Percentiles rank a stretch among this genome's conserved stretches.
phyloP scores from a whole-genome alignment of 2,797 vertebrate genomes.

The Aeoliscus strigatus region DNA sequence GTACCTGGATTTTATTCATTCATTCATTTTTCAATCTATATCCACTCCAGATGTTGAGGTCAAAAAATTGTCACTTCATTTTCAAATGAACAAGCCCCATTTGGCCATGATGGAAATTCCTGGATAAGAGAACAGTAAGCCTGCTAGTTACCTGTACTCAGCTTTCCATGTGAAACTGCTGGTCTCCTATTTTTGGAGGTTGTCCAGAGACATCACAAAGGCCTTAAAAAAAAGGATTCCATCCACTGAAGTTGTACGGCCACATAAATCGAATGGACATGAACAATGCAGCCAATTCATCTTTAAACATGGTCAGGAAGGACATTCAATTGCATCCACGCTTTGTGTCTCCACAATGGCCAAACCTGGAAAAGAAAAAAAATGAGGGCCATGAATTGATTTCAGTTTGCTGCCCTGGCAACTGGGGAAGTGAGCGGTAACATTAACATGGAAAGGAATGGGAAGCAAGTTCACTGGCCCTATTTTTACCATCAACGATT shows the following conservation, averaged over 20 bases:
- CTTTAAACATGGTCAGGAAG: slow-evolving; percentile 52
- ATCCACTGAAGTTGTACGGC: slow-evolving; percentile 31
- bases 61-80: too few relatives aligned
- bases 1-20: too few relatives aligned
- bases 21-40: too few relatives aligned
- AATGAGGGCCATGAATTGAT: slow-evolving; percentile 44
- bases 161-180: slow-evolving; percentile 8
- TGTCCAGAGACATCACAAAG: slow-evolving; percentile 24
- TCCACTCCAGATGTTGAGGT: too few relatives aligned
- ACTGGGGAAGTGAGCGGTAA: slow-evolving; percentile 25
- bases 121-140: neutral
- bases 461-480: slow-evolving; percentile 20
- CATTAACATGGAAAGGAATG: slow-evolving; percentile 27
- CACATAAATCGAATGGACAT: slow-evolving; percentile 43
- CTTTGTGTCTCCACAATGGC: slow-evolving; percentile 59
- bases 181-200: slow-evolving; percentile 23
- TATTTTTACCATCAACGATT: neutral
- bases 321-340: slow-evolving; percentile 54
- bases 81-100: too few relatives aligned
- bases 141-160: neutral
- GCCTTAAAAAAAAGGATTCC: slow-evolving; percentile 20
- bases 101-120: too few relatives aligned
- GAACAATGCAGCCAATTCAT: slow-evolving; percentile 46
- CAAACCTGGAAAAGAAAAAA: slow-evolving; percentile 38
- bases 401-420: slow-evolving; percentile 39